These are phyloP conservation scores for Xiphophorus hellerii DNA, from an alignment of 2,113 vertebrate species.

Conservation along the genomic window DNA sequence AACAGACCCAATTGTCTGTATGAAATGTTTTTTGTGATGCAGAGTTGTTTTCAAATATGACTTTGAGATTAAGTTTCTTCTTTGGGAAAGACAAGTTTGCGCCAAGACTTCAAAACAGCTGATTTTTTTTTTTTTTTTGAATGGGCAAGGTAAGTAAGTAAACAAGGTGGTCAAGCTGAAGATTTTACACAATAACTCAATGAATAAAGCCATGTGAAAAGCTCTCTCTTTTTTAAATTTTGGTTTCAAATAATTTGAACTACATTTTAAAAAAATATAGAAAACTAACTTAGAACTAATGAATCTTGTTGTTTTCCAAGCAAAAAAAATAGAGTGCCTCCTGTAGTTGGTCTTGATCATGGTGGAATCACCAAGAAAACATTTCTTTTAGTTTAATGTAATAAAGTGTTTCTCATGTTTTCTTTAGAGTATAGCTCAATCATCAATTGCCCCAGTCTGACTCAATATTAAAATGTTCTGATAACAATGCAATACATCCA, in stretches of 20 bases:
- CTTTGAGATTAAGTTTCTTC: conserved; percentile 30
- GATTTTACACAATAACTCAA: conserved; percentile 35
- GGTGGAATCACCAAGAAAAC: conserved; percentile 34
- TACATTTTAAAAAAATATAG: not conserved
- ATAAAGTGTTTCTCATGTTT: conserved; percentile 22
- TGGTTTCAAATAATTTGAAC: conserved; percentile 11
- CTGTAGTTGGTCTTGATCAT: conserved; percentile 37
- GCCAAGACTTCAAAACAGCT: conserved; percentile 21
- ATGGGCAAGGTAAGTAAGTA: conserved; percentile 8
- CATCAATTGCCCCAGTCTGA: conserved; percentile 25
- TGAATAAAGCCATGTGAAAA: conserved; percentile 45
- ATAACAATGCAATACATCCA: conserved; percentile 40
- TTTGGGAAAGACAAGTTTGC: conserved; percentile 11
- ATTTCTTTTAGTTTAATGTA: conserved; percentile 34
- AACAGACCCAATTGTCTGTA: conserved; percentile 6
- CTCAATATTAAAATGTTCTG: conserved; percentile 27
- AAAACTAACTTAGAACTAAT: conserved; percentile 23
- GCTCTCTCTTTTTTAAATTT: conserved; percentile 3
- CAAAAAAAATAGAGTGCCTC: conserved; percentile 60
- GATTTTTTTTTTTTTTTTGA: conserved; percentile 12
- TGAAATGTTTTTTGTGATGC: conserved; percentile 15
- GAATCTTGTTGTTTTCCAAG: conserved; percentile 35
- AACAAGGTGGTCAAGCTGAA: conserved; percentile 16
- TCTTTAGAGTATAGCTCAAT: conserved; percentile 12
- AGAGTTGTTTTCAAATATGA: conserved; percentile 26